Evolutionary conservation across 92 coral and sea anemone species (phyloP).

Genomic region (Actinostola sp.): DNA sequence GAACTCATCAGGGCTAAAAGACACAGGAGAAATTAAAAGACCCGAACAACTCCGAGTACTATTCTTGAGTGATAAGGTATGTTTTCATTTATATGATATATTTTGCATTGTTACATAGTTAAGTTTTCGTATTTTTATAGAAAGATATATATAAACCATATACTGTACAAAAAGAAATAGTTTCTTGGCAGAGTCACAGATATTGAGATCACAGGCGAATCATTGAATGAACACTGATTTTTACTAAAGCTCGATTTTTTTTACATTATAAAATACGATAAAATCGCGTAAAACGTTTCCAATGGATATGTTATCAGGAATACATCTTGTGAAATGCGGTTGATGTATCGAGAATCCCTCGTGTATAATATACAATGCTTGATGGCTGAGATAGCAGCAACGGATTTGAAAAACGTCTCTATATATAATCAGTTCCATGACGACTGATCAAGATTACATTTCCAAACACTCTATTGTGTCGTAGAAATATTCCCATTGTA

Average conservation of each 20-base stretch:
- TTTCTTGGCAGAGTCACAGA: too few species aligned
- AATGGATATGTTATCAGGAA: not conserved
- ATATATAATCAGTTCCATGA: not conserved
- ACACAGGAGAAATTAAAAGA: constrained; percentile 11
- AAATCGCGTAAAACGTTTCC: not conserved
- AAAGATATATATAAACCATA: not conserved
- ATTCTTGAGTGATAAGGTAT: not conserved
- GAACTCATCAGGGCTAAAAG: constrained; percentile 4
- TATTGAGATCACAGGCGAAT: too few species aligned
- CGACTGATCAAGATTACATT: too few species aligned
- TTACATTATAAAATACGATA: not conserved
- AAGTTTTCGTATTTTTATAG: not conserved
- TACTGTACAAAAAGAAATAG: not conserved
- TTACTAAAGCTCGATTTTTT: not conserved
- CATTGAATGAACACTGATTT: not conserved
- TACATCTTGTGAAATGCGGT: not conserved
- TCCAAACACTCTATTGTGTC: too few species aligned
- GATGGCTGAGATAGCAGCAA: not conserved
- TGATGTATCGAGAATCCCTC: constrained; percentile 15
- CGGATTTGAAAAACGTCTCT: not conserved
- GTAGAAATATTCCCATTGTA: too few species aligned
- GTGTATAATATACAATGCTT: too few species aligned
- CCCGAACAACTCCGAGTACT: not conserved
- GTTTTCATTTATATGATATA: too few species aligned
- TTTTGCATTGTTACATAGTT: not conserved